Evolutionary conservation across 64 coral and sea anemone genomes (phyloP).

Genomic region (Montipora capricornis): DNA sequence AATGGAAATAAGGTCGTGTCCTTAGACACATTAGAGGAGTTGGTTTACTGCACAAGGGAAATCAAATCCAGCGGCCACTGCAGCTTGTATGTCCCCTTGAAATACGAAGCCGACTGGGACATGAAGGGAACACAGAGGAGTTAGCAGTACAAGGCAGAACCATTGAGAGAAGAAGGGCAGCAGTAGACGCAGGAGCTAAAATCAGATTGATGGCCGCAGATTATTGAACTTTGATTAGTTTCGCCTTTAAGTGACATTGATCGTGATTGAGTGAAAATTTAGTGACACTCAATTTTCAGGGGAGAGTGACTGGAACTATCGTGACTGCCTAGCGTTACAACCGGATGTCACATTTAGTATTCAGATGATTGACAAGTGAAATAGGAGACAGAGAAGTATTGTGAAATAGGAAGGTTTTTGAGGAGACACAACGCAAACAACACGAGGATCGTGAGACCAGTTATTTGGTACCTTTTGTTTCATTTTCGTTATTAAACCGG

Average conservation of each 20-base stretch:
- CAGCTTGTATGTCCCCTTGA: background rate
- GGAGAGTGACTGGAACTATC: background rate
- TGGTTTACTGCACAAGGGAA: conserved; percentile 17
- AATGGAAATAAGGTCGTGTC: conserved; percentile 23
- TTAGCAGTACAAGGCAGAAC: background rate
- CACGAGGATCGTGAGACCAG: background rate
- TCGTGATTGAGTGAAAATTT: background rate
- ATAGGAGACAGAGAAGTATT: background rate
- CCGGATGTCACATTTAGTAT: background rate
- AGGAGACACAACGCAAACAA: background rate
- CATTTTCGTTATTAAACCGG: background rate
- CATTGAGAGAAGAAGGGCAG: conserved; percentile 11
- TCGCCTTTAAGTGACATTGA: background rate
- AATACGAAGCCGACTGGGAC: background rate
- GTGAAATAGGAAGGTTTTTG: background rate
- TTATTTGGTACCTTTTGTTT: background rate
- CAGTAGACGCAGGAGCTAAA: background rate
- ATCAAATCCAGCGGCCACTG: conserved; percentile 26
- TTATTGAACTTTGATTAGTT: conserved; percentile 4
- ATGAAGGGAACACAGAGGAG: background rate
- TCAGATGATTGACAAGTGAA: background rate
- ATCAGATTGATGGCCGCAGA: conserved; percentile 1
- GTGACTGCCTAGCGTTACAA: background rate
- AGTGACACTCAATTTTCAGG: background rate
- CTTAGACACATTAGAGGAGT: conserved; percentile 22